Evolutionary conservation across 2,797 vertebrate species (phyloP).

Genomic region (Typhlichthys eigenmanni): DNA sequence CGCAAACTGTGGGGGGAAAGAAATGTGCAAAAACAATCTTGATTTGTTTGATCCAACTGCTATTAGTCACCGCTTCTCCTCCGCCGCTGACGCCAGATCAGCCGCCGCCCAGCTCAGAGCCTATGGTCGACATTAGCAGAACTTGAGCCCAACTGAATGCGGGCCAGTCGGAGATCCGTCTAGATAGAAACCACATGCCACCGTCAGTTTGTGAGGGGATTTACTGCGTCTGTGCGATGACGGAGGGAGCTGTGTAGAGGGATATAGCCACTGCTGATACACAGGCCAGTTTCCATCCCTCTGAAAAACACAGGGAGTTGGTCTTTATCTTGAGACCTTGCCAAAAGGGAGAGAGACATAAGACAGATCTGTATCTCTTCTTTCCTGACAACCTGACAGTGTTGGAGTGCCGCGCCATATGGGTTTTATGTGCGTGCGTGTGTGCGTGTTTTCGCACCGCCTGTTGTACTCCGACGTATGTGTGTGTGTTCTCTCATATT

Average conservation of each 20-base stretch:
- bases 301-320: constrained; percentile 13
- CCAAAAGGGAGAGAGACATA: constrained; percentile 16
- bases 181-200: constrained; percentile 63
- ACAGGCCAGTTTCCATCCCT: constrained; percentile 40
- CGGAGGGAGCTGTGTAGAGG: constrained; percentile 51
- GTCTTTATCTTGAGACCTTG: constrained; percentile 9
- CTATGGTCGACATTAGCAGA: constrained; percentile 1
- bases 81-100: constrained; percentile 31
- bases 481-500: too few species aligned
- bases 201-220: constrained; percentile 54
- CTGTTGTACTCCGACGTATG: too few species aligned
- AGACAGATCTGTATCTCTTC: constrained; percentile 50
- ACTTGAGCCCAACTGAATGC: constrained; percentile 23
- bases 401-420: too few species aligned
- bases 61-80: constrained; percentile 16
- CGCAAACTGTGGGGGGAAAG: background rate
- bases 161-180: constrained; percentile 28
- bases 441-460: background rate
- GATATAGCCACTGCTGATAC: constrained; percentile 48
- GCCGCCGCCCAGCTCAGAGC: constrained; percentile 7
- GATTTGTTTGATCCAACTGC: background rate
- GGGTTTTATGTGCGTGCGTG: background rate
- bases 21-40: too few species aligned
- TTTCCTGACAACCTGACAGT: constrained; percentile 16
- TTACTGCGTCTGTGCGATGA: constrained; percentile 57